Evolutionary conservation across 2,888 invertebrate species (phyloP), one percentile per base, ranked within the genome.

Genomic region (Drosophila eohydei): DNA sequence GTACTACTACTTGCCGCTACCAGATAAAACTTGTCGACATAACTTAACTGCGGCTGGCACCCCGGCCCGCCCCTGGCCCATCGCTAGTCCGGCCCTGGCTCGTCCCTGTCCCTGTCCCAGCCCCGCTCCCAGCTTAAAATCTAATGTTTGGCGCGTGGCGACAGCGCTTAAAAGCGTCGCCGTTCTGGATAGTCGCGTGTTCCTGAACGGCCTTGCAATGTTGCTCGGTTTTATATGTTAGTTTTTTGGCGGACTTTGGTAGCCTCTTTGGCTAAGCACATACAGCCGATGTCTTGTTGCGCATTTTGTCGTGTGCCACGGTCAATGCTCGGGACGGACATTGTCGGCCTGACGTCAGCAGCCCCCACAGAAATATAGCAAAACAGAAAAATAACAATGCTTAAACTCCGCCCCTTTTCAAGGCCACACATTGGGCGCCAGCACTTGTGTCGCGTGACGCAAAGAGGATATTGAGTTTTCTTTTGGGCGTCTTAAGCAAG

Each of bases 401-500:
- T 6, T 7, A 14, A 60, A 78, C 80, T 74, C 46, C 60, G 63
- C 66, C 77, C 62, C 57, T 34, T 28, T 64, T 71, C 87, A 86
- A 89, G 84, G 84, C 87, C 84, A 84, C 83, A 81, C 87, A 81
- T 73, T 65, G 61, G 69, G 81, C 76, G 64, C 78, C 76, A 80
- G 55, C 55, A 60, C 57, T 68, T 65, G 71, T 81, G 79, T 89
- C 87, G 89, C 87, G 87, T 84, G 84, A 84, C 84, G 84, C 74
- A 84, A 68, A 64, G 83, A 71, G 70, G 69, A 75, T 88, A 83
- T 86, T 73, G 78, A 60, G 72, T 77, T 73, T 81, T 81, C 59
- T 58, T 66, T 71, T 52, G 41, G 51, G 48, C 57, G 60, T 56
- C 83, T 83, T 62, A 64, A 61, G 62, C 63, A 21, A 50, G 51